A percentile compares a stretch with the other conserved stretches of the same genome.
Conservation (phyloP, 2,888 invertebrate genomes). For the Odontocolon sp. region DNA sequence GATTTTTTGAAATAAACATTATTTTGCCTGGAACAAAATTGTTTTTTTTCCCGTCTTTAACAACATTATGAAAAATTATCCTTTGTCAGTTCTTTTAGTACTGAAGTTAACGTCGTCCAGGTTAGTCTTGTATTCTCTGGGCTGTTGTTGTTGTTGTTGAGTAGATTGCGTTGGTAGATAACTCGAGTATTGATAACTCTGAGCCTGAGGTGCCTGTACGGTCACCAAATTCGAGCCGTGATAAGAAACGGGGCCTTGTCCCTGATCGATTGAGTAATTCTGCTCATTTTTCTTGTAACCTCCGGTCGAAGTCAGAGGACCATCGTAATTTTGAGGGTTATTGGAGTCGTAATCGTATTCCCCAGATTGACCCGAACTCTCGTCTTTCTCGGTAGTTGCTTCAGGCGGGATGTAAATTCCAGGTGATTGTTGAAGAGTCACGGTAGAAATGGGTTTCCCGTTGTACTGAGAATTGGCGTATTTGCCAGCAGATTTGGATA, state of each 20-base stretch:
- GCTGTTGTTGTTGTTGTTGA: slow-evolving; percentile 53
- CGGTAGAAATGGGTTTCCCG: slow-evolving; percentile 68
- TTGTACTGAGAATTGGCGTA: slow-evolving; percentile 62
- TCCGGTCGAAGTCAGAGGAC: slow-evolving; percentile 29
- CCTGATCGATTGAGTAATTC: slow-evolving; percentile 64
- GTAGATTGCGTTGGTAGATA: slow-evolving; percentile 67
- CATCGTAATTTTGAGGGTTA: slow-evolving; percentile 60
- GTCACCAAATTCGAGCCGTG: slow-evolving; percentile 68
- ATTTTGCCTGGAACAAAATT: too few relatives aligned
- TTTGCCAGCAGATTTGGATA: slow-evolving; percentile 62
- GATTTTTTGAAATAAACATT: background rate
- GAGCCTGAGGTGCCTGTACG: slow-evolving; percentile 67
- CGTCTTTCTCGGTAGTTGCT: slow-evolving; percentile 58
- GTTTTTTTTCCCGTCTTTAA: too few relatives aligned
- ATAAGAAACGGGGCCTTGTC: slow-evolving; percentile 61
- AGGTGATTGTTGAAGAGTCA: slow-evolving; percentile 68
- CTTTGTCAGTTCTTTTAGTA: slow-evolving; percentile 67
- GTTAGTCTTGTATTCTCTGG: slow-evolving; percentile 64
- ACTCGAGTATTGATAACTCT: slow-evolving; percentile 71
- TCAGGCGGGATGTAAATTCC: slow-evolving; percentile 69
- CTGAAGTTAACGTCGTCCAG: slow-evolving; percentile 70
- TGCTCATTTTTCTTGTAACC: slow-evolving; percentile 61
- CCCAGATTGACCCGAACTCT: slow-evolving; percentile 54
- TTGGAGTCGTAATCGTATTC: slow-evolving; percentile 72
- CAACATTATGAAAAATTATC: slow-evolving; percentile 38